Evolutionary conservation across 2,797 vertebrate species (phyloP), one percentile per base, ranked within the genome.

Genomic region (Amniataba percoides): DNA sequence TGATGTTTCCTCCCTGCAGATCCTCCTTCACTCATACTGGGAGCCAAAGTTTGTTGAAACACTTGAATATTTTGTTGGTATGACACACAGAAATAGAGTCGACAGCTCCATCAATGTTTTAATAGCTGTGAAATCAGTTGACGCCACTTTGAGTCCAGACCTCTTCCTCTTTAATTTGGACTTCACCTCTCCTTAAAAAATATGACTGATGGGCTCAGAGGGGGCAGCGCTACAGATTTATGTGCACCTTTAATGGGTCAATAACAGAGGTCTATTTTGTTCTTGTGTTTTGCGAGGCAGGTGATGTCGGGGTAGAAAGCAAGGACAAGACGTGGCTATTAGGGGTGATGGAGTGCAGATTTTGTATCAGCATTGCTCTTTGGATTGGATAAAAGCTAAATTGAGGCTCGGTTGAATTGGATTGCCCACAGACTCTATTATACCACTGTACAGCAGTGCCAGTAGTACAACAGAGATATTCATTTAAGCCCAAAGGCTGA

Each of bases 181-280:
- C 8, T 5, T 36, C 6, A 36, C 34, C 34, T 36, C 34, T 36
- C 34, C 8, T 36, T 36, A 7, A 36, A 36, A 7, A 36, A 36
- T 7, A 9, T 36, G 34, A 36, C 34, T 36, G 34, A 7, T 57
- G 25, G 21, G 18, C 39, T n/a, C 3, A 21, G 13, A 18, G 19
- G 21, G 34, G 10, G 8, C 15, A 55, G 10, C 12, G 58, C 42
- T 13, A 14, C 16, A 42, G 31, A 43, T 64, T 14, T 25, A 23
- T 58, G 16, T 15, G 13, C 19, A 56, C 7, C 16, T 69, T 46
- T 31, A 70, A 49, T 21, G 23, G 42, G 62, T 25, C 34, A 21
- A n/a, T 49, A 39, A 51, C n/a, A 46, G 18, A 40, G 5, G 57
- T 60, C 21, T 71, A 8, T 39, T 64, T 15, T 64, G 40, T 60